Evolutionary conservation across 2,113 vertebrate genomes (phyloP).

Genomic region (Neolamprologus hecqui): DNA sequence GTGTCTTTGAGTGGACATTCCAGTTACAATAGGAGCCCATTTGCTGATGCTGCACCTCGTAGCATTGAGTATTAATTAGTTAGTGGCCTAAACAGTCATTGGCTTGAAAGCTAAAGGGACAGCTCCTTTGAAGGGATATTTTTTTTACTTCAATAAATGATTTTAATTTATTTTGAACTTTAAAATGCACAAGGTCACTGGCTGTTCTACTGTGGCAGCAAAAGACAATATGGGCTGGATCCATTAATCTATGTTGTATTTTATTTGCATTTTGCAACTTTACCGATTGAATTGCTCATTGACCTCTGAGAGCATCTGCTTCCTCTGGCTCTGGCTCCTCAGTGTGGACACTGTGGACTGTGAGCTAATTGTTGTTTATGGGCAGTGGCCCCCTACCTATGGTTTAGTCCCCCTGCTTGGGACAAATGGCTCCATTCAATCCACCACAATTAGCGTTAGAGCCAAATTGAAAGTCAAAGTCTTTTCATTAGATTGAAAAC

Average conservation of each 20-base stretch:
- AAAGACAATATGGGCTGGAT: neutral
- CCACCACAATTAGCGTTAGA: neutral
- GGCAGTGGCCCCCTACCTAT: neutral
- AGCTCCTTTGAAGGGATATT: neutral
- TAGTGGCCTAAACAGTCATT: too few relatives aligned
- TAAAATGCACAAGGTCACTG: neutral
- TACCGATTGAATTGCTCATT: constrained; percentile 28
- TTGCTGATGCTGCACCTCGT: too few relatives aligned
- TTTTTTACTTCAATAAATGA: neutral
- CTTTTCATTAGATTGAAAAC: constrained; percentile 33
- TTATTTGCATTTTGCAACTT: constrained; percentile 28
- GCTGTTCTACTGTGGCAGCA: neutral
- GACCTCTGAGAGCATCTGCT: constrained; percentile 47
- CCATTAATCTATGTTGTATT: neutral
- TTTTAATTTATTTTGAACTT: neutral
- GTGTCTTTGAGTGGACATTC: too few relatives aligned
- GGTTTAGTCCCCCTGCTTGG: neutral
- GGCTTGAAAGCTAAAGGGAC: neutral
- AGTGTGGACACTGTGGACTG: neutral
- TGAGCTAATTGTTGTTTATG: constrained; percentile 8
- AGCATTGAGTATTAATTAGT: too few relatives aligned
- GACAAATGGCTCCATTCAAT: neutral
- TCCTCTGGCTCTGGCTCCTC: constrained; percentile 14
- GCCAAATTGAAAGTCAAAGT: constrained; percentile 29
- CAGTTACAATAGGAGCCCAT: too few relatives aligned